phyloP scores from a whole-genome alignment of 2,888 invertebrate species.

The Timandra comae region DNA sequence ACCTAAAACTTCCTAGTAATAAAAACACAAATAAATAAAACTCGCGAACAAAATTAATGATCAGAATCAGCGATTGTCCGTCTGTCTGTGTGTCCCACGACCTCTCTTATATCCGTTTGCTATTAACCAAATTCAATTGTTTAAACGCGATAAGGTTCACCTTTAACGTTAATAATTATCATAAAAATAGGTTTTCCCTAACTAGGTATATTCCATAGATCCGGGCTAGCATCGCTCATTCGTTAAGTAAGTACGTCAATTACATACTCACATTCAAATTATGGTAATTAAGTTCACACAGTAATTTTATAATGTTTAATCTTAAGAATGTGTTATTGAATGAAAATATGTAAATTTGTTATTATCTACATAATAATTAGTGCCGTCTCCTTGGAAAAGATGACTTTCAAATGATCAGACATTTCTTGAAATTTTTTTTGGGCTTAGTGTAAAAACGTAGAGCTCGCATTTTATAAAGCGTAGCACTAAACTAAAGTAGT shows the following conservation, averaged over 20 bases:
- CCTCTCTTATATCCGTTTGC: constrained; percentile 44
- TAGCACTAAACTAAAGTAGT: too few relatives aligned
- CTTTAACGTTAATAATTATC: constrained; percentile 35
- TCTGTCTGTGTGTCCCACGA: constrained; percentile 60
- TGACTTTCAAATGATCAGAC: too few relatives aligned
- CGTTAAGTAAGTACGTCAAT: too few relatives aligned
- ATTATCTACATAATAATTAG: constrained; percentile 1
- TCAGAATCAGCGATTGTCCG: constrained; percentile 46
- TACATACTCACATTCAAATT: constrained; percentile 10
- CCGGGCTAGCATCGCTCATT: constrained; percentile 12
- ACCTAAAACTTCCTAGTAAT: constrained; percentile 35
- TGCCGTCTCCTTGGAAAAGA: too few relatives aligned
- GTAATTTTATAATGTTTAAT: not conserved
- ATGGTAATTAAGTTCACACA: constrained; percentile 5
- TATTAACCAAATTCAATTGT: constrained; percentile 49
- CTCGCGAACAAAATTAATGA: constrained; percentile 60
- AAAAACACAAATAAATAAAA: constrained; percentile 37
- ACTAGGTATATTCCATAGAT: constrained; percentile 12
- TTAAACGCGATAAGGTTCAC: constrained; percentile 38
- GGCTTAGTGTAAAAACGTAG: too few relatives aligned
- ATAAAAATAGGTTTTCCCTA: constrained; percentile 33
- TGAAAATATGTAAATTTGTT: not conserved
- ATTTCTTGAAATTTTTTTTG: too few relatives aligned
- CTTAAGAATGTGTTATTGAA: not conserved
- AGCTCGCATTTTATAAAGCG: too few relatives aligned